Percentiles rank a stretch among this genome's conserved stretches.
Conservation (phyloP, 2,888 invertebrate species). For the Dynastes grantii region DNA sequence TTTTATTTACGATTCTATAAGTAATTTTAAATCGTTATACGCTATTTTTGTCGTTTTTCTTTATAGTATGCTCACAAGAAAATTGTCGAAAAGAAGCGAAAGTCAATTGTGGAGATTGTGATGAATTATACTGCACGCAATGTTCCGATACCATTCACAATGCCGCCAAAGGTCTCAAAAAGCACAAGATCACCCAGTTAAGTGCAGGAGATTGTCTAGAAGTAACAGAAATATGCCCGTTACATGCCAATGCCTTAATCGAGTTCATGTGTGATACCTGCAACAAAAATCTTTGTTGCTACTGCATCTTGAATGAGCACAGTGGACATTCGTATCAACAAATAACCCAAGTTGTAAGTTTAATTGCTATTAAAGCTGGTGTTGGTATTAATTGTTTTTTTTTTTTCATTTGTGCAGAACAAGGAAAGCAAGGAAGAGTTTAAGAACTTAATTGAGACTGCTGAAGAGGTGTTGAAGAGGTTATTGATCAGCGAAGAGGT, state of each 20-base stretch:
- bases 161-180: slow-evolving; percentile 64
- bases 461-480: slow-evolving; percentile 61
- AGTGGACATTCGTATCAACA: slow-evolving; percentile 63
- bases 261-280: slow-evolving; percentile 70
- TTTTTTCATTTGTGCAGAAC: slow-evolving; percentile 62
- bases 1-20: not conserved
- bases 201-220: slow-evolving; percentile 49
- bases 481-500: slow-evolving; percentile 67
- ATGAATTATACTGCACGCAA: slow-evolving; percentile 62
- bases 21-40: not conserved
- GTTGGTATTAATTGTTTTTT: slow-evolving; percentile 49
- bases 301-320: slow-evolving; percentile 69
- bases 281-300: slow-evolving; percentile 66
- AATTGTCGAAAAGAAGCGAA: slow-evolving; percentile 61
- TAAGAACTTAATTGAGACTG: slow-evolving; percentile 55
- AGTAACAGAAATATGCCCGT: slow-evolving; percentile 60
- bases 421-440: slow-evolving; percentile 60
- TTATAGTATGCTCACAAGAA: slow-evolving; percentile 55
- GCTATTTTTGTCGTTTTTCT: slow-evolving; percentile 21
- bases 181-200: slow-evolving; percentile 61
- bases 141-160: slow-evolving; percentile 65
- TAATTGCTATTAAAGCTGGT: not conserved
- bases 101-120: slow-evolving; percentile 63
- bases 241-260: slow-evolving; percentile 62
- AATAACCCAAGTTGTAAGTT: slow-evolving; percentile 65